Percentiles rank a stretch among this genome's conserved stretches.
Evolutionary conservation across 2,888 invertebrate species (phyloP).

Genomic region (Sphaeridia pumilis): DNA sequence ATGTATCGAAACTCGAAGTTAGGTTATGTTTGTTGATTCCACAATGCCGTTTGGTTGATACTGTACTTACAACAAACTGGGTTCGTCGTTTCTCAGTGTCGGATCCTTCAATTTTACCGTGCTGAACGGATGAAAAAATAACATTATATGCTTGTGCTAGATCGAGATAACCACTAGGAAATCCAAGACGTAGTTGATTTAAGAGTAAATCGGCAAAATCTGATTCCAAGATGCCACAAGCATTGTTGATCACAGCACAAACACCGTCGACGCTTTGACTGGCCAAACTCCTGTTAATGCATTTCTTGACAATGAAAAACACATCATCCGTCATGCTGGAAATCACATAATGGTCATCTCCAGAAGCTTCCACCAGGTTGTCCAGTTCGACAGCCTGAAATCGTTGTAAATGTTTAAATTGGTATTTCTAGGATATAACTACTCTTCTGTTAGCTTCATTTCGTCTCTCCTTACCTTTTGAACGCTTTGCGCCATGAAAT

Average conservation of each 20-base stretch:
- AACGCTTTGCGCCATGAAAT: conserved; percentile 89
- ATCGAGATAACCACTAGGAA: conserved; percentile 53
- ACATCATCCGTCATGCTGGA: conserved; percentile 96
- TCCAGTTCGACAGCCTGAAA: conserved; percentile 67
- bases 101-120: conserved; percentile 63
- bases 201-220: conserved; percentile 64
- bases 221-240: conserved; percentile 72
- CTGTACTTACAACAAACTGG: conserved; percentile 58
- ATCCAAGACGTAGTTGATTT: conserved; percentile 53
- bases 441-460: background rate
- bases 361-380: conserved; percentile 55
- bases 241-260: conserved; percentile 92
- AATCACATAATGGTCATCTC: conserved; percentile 38
- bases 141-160: conserved; percentile 71
- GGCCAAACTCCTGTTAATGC: conserved; percentile 81
- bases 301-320: conserved; percentile 92
- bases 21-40: background rate
- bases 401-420: background rate
- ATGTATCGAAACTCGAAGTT: too few species aligned
- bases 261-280: conserved; percentile 88
- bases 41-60: background rate
- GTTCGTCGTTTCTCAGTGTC: conserved; percentile 65
- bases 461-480: conserved; percentile 58
- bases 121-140: conserved; percentile 64
- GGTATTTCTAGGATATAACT: background rate